phyloP scores from a whole-genome alignment of 2,797 vertebrate genomes.

The Moxostoma hubbsi region DNA sequence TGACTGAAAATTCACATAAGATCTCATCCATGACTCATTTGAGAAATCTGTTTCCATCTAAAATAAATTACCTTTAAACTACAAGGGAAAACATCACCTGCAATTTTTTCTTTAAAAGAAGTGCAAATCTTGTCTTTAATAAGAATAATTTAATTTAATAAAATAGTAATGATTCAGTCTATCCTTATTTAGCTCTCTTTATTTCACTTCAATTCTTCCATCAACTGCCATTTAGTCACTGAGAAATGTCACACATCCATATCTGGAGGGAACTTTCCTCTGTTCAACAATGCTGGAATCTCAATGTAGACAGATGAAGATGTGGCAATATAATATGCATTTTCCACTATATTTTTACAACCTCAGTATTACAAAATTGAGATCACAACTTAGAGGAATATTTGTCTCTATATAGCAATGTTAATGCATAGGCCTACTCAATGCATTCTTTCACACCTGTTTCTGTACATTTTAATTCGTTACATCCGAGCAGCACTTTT shows the following conservation, averaged over 20 bases:
- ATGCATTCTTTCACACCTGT: constrained; percentile 1
- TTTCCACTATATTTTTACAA: constrained; percentile 19
- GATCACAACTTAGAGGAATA: neutral
- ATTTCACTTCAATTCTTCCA: constrained; percentile 7
- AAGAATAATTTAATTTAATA: neutral
- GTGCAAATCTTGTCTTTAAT: constrained; percentile 6
- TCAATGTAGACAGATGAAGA: neutral
- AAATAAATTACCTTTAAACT: neutral
- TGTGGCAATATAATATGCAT: neutral
- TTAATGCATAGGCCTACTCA: constrained; percentile 7
- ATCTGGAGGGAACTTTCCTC: constrained; percentile 3
- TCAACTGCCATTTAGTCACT: neutral
- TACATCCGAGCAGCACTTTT: constrained; percentile 15
- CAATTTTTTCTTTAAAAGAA: neutral
- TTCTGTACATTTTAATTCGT: constrained; percentile 33
- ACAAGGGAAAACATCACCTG: neutral
- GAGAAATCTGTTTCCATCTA: neutral
- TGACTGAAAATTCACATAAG: neutral
- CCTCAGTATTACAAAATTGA: neutral
- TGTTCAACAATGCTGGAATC: neutral
- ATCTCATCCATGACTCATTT: neutral
- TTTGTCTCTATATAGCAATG: neutral
- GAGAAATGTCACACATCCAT: neutral
- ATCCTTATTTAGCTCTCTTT: neutral
- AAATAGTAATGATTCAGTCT: neutral